Base-by-base conservation (phyloP, 2,113 vertebrate genomes). In the Hypocryptadius cinnamomeus region DNA sequence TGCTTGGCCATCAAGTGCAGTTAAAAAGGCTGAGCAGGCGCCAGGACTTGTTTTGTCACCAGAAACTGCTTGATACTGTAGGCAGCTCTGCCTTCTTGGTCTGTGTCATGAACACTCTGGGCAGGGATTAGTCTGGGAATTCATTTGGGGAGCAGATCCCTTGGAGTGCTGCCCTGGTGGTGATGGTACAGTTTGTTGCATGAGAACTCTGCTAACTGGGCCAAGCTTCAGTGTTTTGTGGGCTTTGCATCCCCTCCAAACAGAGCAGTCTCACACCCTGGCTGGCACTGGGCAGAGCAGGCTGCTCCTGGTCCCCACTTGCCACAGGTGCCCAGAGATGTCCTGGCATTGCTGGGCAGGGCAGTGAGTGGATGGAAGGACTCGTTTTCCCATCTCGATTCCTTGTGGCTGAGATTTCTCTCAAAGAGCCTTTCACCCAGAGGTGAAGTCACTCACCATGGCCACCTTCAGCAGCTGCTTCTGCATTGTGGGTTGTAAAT, bases 401-500 rank as follows among this genome's bases (percentile, higher is more conserved):
- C 24, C 23, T 81, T 3, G 12, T 23, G 14, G 20, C 35, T 79
- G 54, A 50, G 59, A 11, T 69, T 70, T 71, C 4, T 69, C 61
- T 76, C 4, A 1, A 6, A 42, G 59, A 92, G 47, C 60, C n/a
- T 77, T 77, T 89, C 81, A 66, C 54, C 51, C 50, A 64, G 80
- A 84, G 86, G 78, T 93, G 89, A 93, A 95, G 85, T 85, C 59
- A 50, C 51, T 95, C 59, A 51, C 81, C 0, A 2, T 66, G 85
- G 69, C 93, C 85, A 89, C 89, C 81, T 92, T 87, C 48, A 94
- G 85, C 87, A 93, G 89, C 79, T 91, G 91, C 91, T 91, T 87
- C 91, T 96, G 95, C 95, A 94, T 72, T 61, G 73, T 79, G 71
- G 89, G 91, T 82, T 92, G 84, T 95, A 96, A 96, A 96, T 63